Percentiles rank a stretch among this genome's conserved stretches.
Evolutionary conservation across 1,140 invertebrate genomes (phyloP).

Genomic region (Bactericera cockerelli): DNA sequence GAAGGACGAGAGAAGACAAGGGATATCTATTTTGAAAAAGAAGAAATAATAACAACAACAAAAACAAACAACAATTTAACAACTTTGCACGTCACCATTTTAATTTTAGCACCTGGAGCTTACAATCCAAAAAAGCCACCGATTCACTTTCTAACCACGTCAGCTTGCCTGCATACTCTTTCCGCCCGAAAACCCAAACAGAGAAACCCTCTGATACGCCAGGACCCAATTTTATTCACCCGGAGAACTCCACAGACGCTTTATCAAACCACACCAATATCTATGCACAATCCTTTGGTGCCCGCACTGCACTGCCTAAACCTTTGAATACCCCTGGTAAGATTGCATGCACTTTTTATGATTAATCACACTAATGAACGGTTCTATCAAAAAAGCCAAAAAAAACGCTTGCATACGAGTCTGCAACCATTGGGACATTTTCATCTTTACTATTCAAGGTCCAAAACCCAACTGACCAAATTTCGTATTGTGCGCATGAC

Average conservation of each 20-base stretch:
- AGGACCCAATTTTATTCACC: constrained; percentile 24
- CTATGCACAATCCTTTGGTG: constrained; percentile 16
- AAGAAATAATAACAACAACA: too few relatives aligned
- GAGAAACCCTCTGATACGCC: constrained; percentile 25
- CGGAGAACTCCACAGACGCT: background rate
- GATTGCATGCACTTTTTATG: background rate
- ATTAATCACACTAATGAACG: too few relatives aligned
- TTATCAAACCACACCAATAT: constrained; percentile 7
- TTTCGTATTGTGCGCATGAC: too few relatives aligned
- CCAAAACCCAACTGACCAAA: too few relatives aligned
- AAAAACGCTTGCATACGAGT: too few relatives aligned
- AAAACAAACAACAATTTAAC: too few relatives aligned
- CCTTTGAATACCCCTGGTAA: constrained; percentile 26
- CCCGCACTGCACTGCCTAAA: constrained; percentile 21
- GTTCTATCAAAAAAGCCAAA: too few relatives aligned
- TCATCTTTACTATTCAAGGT: too few relatives aligned
- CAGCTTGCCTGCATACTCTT: background rate
- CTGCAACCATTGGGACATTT: too few relatives aligned
- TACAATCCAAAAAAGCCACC: constrained; percentile 23
- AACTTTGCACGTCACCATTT: too few relatives aligned
- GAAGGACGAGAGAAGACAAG: too few relatives aligned
- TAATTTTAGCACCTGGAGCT: constrained; percentile 20
- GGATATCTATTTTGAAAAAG: too few relatives aligned
- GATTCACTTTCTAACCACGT: constrained; percentile 25
- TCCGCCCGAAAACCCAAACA: constrained; percentile 27